Evolutionary conservation across 92 coral and sea anemone species (phyloP).

Genomic region (Palythoa grandiflora): DNA sequence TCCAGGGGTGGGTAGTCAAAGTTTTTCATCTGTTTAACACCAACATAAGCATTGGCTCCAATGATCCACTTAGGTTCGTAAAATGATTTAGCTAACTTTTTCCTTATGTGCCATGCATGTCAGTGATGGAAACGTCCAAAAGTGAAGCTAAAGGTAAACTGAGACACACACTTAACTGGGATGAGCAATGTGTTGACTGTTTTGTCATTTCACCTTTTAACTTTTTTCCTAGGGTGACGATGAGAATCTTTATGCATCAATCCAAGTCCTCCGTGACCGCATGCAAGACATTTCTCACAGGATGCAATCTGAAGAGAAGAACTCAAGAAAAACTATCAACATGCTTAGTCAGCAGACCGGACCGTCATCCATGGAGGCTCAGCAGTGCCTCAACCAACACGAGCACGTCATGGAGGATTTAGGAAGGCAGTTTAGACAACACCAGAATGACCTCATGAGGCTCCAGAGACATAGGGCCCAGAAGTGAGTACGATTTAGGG

Average conservation of each 20-base stretch:
- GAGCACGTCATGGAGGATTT: conserved; percentile 84
- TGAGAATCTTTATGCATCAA: conserved; percentile 96
- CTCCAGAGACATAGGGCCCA: conserved; percentile 86
- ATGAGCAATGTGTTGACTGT: background rate
- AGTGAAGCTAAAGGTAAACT: too few relatives aligned
- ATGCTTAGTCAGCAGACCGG: conserved; percentile 73
- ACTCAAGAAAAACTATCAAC: conserved; percentile 76
- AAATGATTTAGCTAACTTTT: too few relatives aligned
- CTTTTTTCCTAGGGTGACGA: conserved; percentile 83
- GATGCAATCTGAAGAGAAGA: conserved; percentile 86
- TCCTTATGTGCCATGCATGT: too few relatives aligned
- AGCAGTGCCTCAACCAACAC: conserved; percentile 75
- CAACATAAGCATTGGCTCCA: too few relatives aligned
- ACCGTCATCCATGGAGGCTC: conserved; percentile 70
- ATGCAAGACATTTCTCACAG: conserved; percentile 88
- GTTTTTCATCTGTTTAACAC: too few relatives aligned
- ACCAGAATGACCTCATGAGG: conserved; percentile 79
- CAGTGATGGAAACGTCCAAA: too few relatives aligned
- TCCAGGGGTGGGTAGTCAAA: too few relatives aligned
- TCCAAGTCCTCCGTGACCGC: conserved; percentile 96
- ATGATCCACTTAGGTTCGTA: too few relatives aligned
- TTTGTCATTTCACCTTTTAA: background rate
- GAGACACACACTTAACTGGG: background rate
- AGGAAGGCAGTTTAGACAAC: conserved; percentile 78
- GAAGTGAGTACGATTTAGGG: conserved; percentile 57